Percentiles rank a stretch among this genome's conserved stretches.
Conservation (phyloP, 53 echinoderm and acorn worm genomes). For the Pentamera pediparva region DNA sequence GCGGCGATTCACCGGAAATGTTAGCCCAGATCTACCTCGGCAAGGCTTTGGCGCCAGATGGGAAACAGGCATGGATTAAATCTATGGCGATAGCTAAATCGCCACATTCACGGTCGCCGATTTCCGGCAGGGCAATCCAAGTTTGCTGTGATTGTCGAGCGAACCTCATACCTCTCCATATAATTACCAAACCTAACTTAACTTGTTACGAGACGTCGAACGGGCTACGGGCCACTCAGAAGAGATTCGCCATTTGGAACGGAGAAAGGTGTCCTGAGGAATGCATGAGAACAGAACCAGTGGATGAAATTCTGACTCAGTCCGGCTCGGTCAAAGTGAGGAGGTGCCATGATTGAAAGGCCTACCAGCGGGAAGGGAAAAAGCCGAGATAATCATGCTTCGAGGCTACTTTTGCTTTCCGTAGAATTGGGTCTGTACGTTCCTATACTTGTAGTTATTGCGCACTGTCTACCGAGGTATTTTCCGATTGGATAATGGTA, state of each 20-base stretch:
- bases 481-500: no score
- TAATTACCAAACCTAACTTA: not conserved
- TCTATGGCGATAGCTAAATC: not conserved
- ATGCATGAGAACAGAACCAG: not conserved
- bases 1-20: slow-evolving; percentile 12
- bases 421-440: no score
- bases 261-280: not conserved
- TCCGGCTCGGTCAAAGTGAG: slow-evolving; percentile 4
- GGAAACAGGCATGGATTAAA: slow-evolving; percentile 4
- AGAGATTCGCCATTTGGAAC: not conserved
- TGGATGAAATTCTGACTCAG: not conserved
- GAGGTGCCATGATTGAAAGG: not conserved
- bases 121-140: not conserved
- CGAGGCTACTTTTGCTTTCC: no score
- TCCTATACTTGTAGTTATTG: no score
- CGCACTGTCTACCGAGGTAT: no score
- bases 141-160: not conserved
- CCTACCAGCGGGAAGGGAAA: no score
- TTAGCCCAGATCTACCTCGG: not conserved
- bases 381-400: no score
- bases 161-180: not conserved
- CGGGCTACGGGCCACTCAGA: not conserved
- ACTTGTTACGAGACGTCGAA: not conserved
- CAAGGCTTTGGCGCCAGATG: slow-evolving; percentile 6
- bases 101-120: not conserved